Evolutionary conservation across 2,797 vertebrate species (phyloP), one percentile per base, ranked within the genome.

Genomic region (Chromobotia macracanthus): DNA sequence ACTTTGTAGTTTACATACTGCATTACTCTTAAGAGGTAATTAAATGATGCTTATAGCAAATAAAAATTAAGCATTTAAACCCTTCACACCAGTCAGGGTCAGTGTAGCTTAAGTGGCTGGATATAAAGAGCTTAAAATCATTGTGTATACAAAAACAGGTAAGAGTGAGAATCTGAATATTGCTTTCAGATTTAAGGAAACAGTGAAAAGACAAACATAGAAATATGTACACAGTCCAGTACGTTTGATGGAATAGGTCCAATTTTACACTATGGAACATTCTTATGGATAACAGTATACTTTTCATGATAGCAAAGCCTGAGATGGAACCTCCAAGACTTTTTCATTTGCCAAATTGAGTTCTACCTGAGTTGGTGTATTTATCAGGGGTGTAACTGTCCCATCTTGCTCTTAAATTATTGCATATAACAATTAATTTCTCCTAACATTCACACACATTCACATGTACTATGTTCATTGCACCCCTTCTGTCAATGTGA

Each of bases 181-280:
- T 90, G 86, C 87, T 85, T 89, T 89, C 87, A 86, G 83, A 88
- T 88, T 55, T 73, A 87, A 88, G 88, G 83, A 80, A 88, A 86
- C 51, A 84, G 53, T 31, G 19, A 60, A 77, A 5, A 72, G 76
- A 69, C 58, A 65, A 74, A 88, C 35, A 38, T 7, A 38, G 84
- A 80, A 41, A 82, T 85, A 87, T 55, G 71, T 88, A 83, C 56
- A 81, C 79, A 77, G 75, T 84, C 77, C 87, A 71, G 77, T 72
- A 80, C 74, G 85, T 80, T 90, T 88, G 87, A 84, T 81, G 87
- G 90, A 81, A 91, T 84, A 87, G 73, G 66, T 48, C 77, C 83
- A 65, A 55, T 75, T 67, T 44, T 79, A 56, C 75, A 69, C 75
- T 79, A 58, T 67, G 66, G 46, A 50, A 46, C 46, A 28, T 80